Evolutionary conservation across 2,113 vertebrate species (phyloP), one percentile per base, ranked within the genome.

Genomic region (Laticauda laticaudata): DNA sequence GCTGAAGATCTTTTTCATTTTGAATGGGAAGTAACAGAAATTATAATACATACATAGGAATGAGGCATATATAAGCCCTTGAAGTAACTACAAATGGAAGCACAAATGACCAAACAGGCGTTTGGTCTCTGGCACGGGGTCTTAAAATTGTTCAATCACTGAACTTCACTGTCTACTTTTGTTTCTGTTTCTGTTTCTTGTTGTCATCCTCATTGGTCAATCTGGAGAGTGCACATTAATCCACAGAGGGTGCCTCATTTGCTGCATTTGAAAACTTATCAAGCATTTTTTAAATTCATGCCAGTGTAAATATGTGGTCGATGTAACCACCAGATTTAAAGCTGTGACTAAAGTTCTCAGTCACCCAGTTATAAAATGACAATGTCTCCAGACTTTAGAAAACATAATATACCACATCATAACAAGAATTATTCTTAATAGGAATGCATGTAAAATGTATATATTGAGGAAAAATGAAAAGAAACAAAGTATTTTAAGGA

Each of bases 261-360:
- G 57, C 0, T 5, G 1, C 26, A 18, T 2, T 90, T 55, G 26
- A n/a, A 29, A 93, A 94, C 86, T 69, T 43, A 91, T 59, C 23
- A 90, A 92, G 91, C 18, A 86, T 24, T 75, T 93, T 94, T 91
- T 55, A 86, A 55, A 59, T 39, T 20, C 59, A 29, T 55, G 29
- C 45, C 87, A 43, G 48, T 61, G 51, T 43, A 88, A 56, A 91
- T 53, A 81, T 57, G 18, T 95, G n/a, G 0, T 26, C 75, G 21
- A 93, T 69, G 29, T 81, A 57, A 75, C 64, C 20, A 81, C 55
- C 48, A 93, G 53, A 24, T 90, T 64, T 61, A 8, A 3, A 6
- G 1, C 9, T 92, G n/a, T 54, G 87, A 54, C 21, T 59, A 1
- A 9, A 90, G 57, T 24, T 87, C 34, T 88, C 69, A 81, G 10